Conservation (phyloP, 1,140 invertebrate species). For the Drosophila watanabei region DNA sequence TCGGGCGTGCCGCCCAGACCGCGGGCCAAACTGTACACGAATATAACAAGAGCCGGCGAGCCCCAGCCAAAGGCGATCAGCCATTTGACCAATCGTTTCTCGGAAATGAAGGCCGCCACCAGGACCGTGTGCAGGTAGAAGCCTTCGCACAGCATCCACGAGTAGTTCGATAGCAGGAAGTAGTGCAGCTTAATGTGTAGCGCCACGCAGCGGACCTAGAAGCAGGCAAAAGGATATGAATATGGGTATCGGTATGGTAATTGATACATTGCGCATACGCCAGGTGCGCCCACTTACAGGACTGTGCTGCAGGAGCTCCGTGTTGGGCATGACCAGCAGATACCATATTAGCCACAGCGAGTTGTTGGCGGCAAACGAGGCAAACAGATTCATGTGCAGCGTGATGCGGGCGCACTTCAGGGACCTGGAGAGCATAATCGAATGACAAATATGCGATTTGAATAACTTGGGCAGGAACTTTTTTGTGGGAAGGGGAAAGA, state of each 20-base stretch:
- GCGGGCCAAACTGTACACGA: slow-evolving; percentile 89
- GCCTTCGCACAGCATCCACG: slow-evolving; percentile 98
- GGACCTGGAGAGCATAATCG: slow-evolving; percentile 86
- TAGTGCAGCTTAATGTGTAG: slow-evolving; percentile 95
- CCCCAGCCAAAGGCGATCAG: slow-evolving; percentile 95
- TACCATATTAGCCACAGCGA: slow-evolving; percentile 89
- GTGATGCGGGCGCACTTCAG: slow-evolving; percentile 94
- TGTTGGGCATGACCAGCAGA: slow-evolving; percentile 87
- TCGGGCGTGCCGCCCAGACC: slow-evolving; percentile 86
- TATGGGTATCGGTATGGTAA: background rate
- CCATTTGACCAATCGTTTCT: slow-evolving; percentile 93
- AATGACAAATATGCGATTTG: slow-evolving; percentile 48
- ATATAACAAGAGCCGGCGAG: slow-evolving; percentile 90
- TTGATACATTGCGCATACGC: slow-evolving; percentile 1
- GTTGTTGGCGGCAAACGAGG: slow-evolving; percentile 94
- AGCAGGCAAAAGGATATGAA: background rate
- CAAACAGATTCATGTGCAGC: slow-evolving; percentile 97
- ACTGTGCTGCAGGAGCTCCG: slow-evolving; percentile 86
- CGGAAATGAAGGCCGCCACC: slow-evolving; percentile 95
- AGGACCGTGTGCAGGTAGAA: slow-evolving; percentile 97
- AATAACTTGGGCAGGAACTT: slow-evolving; percentile 13
- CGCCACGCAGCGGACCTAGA: slow-evolving; percentile 88
- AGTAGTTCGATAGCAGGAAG: slow-evolving; percentile 96
- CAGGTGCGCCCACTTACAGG: slow-evolving; percentile 83
- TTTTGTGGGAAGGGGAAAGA: background rate